Conservation (phyloP, 2,888 invertebrate genomes). For the Drosophila leonis region DNA sequence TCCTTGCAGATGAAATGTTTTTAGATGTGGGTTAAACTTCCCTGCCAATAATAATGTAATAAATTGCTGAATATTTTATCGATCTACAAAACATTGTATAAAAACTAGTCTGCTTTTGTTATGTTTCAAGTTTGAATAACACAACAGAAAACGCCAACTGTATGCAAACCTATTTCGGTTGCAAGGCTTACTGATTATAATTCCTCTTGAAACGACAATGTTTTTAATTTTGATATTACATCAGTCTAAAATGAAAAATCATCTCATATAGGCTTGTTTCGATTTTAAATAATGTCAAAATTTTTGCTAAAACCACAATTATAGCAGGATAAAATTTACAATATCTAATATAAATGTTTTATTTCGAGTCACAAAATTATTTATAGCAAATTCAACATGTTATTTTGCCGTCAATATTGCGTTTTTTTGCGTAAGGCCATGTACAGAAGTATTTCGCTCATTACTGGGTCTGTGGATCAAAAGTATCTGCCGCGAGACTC, state of each 20-base stretch:
- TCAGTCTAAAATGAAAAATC: not conserved
- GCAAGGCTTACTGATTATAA: not conserved
- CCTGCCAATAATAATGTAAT: too few relatives aligned
- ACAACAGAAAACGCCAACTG: not conserved
- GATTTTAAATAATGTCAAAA: conserved; percentile 8
- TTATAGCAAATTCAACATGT: not conserved
- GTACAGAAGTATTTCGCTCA: not conserved
- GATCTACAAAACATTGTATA: too few relatives aligned
- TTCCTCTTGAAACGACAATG: not conserved
- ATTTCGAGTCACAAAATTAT: not conserved
- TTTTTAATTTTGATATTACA: not conserved
- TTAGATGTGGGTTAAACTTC: too few relatives aligned
- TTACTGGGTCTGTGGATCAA: not conserved
- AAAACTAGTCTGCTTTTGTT: not conserved
- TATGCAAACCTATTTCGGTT: not conserved
- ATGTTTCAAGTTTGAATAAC: not conserved
- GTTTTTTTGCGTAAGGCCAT: not conserved
- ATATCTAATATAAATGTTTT: not conserved
- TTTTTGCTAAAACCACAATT: conserved; percentile 1
- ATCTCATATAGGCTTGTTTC: not conserved
- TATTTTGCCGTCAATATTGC: not conserved
- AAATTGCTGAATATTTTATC: too few relatives aligned
- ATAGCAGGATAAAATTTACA: not conserved
- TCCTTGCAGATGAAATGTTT: too few relatives aligned
- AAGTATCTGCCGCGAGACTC: not conserved